Base-by-base conservation (phyloP, 2,113 vertebrate genomes). In the Ctenodactylus gundi region DNA sequence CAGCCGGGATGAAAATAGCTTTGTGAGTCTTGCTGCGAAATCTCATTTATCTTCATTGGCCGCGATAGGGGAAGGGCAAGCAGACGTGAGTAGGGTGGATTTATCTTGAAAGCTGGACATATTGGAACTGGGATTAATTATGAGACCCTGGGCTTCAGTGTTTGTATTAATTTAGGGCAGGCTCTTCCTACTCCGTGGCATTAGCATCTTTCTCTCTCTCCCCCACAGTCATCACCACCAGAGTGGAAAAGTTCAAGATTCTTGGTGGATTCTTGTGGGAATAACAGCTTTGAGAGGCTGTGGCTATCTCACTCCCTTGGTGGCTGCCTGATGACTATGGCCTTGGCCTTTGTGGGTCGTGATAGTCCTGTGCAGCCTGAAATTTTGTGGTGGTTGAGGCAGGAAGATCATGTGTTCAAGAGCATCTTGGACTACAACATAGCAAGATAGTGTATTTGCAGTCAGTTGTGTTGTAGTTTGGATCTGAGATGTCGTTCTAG, bases 41-140 rank as follows among this genome's bases (percentile, higher is more conserved):
- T 94, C 9, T 55, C 34, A 92, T 93, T 90, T 94, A 78, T 82
- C 65, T 78, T 91, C 89, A 83, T 51, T 93, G 31, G 2, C 12
- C 46, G 31, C 34, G 89, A 20, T 25, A 6, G n/a, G 90, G 44
- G 41, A 67, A 78, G 78, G 65, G 1, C 53, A 95, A 55, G 31
- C 55, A 87, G 49, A 76, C 25, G 14, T 12, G 39, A n/a, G 18
- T 51, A 57, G 29, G 51, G 21, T 44, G 68, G 86, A n/a, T 21
- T 41, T 64, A 58, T 49, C 31, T 29, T 73, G 82, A 88, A 82
- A 70, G 39, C 44, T 73, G 6, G 72, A 81, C 58, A 36, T 11
- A 27, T 67, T 72, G 39, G 41, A 25, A 39, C 53, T 70, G 64
- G 65, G 87, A 64, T 68, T 18, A 23, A 67, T 62, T 8, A 4